Conservation (phyloP, 1,140 invertebrate species). For the Rhyzopertha dominica region DNA sequence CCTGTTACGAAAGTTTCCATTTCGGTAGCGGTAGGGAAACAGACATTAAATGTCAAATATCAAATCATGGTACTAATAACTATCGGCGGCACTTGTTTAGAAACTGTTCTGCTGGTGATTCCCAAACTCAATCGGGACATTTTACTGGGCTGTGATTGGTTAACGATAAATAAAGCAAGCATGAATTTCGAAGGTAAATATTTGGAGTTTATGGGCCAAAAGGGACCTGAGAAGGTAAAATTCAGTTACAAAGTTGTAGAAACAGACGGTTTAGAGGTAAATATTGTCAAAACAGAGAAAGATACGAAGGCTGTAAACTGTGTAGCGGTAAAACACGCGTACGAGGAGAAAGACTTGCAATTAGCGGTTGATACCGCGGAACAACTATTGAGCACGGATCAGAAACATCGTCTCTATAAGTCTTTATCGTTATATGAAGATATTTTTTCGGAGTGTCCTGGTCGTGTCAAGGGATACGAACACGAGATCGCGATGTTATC, state of each 20-base stretch:
- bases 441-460: slow-evolving; percentile 6
- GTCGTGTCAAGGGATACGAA: neutral
- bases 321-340: no score
- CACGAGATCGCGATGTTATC: slow-evolving; percentile 4
- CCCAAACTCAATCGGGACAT: neutral
- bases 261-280: neutral
- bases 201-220: neutral
- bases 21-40: slow-evolving; percentile 1
- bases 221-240: neutral
- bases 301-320: no score
- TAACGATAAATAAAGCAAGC: neutral
- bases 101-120: neutral
- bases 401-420: slow-evolving; percentile 1
- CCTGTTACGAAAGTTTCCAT: no score
- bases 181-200: neutral
- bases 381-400: no score
- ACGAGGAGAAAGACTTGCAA: neutral
- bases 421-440: neutral
- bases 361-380: neutral
- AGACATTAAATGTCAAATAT: neutral
- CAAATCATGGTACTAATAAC: slow-evolving; percentile 3
- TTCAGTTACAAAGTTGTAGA: neutral
- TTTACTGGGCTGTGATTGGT: neutral
- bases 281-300: neutral
- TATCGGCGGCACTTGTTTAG: neutral